Evolutionary conservation across 2,888 invertebrate genomes (phyloP), one percentile per base, ranked within the genome.

Genomic region (Sialis lutaria): DNA sequence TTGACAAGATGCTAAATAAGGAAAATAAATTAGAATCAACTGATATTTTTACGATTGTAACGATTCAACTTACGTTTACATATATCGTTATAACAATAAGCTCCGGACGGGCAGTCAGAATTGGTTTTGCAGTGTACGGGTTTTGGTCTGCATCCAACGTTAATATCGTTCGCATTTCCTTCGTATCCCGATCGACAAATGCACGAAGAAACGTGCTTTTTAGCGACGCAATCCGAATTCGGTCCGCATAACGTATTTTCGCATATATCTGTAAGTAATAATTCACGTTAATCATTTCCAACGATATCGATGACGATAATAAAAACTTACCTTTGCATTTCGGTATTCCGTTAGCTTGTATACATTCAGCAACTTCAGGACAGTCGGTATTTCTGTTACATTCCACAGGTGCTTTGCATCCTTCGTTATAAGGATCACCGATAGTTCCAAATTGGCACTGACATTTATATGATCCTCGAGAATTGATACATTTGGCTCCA

Each of bases 341-440:
- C 40, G 82, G 78, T 45, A 75, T 67, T 40, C 82, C 82, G 57
- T 79, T 79, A 4, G 74, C 69, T 52, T 74, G 72, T 13, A 78
- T 74, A 60, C 90, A 91, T 58, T 79, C 78, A 10, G 90, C 89
- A 50, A 79, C 77, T 34, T 70, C 61, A 5, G 90, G 90, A 59
- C 92, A 92, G 59, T 90, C 89, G 48, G 75, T 70, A 57, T 89
- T 79, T 40, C 72, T 70, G 52, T 75, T 69, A 61, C 91, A 92
- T 65, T 90, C 89, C 33, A 81, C 80, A n/a, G 88, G 78, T 50
- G 78, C 73, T 49, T 74, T 77, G 56, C 91, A 90, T 31, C 89
- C 89, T 58, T 84, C 82, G 53, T 78, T 78, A 57, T 86, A 85
- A 2, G 91, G 80, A 67, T 92, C 84, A 2, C 91, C 91, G 40